phyloP scores from a whole-genome alignment of 2,113 vertebrate genomes.

The Cyanistes caeruleus region DNA sequence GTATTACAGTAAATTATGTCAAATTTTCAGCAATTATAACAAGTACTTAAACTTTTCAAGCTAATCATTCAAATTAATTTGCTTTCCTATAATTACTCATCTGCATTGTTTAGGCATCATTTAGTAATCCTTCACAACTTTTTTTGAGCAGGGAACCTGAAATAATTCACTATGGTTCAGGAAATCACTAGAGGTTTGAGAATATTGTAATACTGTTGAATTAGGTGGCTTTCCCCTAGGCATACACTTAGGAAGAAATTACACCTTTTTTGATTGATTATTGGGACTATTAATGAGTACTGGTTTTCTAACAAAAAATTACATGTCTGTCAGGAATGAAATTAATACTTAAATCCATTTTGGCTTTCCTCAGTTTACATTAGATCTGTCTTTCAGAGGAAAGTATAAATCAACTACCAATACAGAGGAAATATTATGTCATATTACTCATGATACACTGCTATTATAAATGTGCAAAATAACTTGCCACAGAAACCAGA shows the following conservation, averaged over 20 bases:
- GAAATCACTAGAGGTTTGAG: background rate
- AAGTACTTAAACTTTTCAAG: constrained; percentile 2
- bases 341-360: background rate
- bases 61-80: constrained; percentile 17
- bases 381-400: background rate
- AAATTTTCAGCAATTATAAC: background rate
- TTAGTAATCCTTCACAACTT: background rate
- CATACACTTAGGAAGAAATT: background rate
- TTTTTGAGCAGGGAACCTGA: background rate
- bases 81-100: background rate
- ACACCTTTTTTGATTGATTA: background rate
- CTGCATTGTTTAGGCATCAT: background rate
- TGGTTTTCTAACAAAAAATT: background rate
- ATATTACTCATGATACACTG: background rate
- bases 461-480: background rate
- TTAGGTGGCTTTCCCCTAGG: background rate
- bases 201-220: background rate
- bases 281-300: background rate
- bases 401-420: background rate
- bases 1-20: background rate
- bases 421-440: background rate
- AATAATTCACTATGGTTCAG: background rate
- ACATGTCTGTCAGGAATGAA: background rate
- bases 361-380: background rate
- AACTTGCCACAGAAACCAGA: background rate